Percentiles rank a stretch among this genome's conserved stretches.
phyloP scores from a whole-genome alignment of 2,113 vertebrate species.

The Ciconia boyciana region DNA sequence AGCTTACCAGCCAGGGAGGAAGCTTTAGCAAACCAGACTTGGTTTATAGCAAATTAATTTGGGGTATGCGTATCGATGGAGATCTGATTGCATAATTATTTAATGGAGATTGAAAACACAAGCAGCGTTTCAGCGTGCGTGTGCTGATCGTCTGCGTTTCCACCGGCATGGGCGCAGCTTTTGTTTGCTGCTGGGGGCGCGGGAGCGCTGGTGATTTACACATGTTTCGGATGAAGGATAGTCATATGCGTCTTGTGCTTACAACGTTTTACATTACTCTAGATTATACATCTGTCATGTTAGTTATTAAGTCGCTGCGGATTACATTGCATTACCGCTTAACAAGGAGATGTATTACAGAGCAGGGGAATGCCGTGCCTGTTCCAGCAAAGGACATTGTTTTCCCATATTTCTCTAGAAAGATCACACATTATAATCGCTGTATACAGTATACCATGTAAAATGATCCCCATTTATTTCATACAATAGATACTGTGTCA shows the following conservation, averaged over 20 bases:
- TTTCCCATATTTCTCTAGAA: constrained; percentile 45
- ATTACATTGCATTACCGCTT: background rate
- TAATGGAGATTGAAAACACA: background rate
- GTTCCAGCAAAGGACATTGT: constrained; percentile 18
- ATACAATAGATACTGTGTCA: constrained; percentile 45
- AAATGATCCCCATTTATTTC: constrained; percentile 62
- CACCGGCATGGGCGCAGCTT: background rate
- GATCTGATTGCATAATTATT: background rate
- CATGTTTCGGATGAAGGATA: background rate
- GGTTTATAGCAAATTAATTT: background rate
- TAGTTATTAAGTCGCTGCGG: background rate
- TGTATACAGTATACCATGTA: background rate
- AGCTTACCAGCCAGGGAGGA: background rate
- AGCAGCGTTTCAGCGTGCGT: background rate
- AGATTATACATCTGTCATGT: background rate
- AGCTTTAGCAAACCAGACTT: background rate
- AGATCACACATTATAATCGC: constrained; percentile 25
- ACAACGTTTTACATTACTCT: background rate
- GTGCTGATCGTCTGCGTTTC: background rate
- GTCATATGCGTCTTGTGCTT: background rate
- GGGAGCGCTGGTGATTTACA: background rate
- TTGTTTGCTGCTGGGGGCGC: background rate
- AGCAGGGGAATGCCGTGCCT: background rate
- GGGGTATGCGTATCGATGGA: background rate
- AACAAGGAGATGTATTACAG: background rate